Evolutionary conservation across 1,140 invertebrate species (phyloP), one percentile per base, ranked within the genome.

Genomic region (Drosophila grimshawi): DNA sequence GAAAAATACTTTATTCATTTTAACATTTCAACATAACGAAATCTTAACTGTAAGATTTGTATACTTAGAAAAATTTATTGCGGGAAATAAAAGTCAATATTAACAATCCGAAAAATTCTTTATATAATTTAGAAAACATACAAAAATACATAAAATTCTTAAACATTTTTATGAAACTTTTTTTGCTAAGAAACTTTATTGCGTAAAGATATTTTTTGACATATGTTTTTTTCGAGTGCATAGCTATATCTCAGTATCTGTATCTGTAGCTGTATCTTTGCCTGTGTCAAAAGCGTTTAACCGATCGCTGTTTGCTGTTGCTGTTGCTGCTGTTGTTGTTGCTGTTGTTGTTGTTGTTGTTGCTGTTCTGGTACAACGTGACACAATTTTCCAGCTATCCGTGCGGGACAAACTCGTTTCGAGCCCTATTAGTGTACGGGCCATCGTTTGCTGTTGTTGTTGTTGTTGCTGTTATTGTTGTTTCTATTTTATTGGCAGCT

Each of bases 311-410:
- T 86, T 81, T 74, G 78, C 78, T 69, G 78, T 79, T 78, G 62
- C 77, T 70, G 6, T 45, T 55, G 57, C 45, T 62, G 65, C n/a
- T 68, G 52, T 62, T 70, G 43, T 32, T 66, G 63, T 39, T 52
- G 62, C 61, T 11, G 46, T 67, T 61, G 78, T 78, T 69, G 78
- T 79, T 78, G 62, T 71, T 70, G 7, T 78, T 69, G 78, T 79
- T 78, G 62, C 71, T 70, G 7, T 62, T 70, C 61, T 11, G 46
- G 67, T 61, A 72, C 79, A 80, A 86, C 85, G 85, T 88, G 85
- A 88, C 85, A 88, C 85, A 88, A 88, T 88, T 88, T 89, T 88
- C 83, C 79, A 59, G 64, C 78, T 76, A 66, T 72, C 78, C 77
- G 80, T 80, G 78, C 71, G 67, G 71, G 30, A 80, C 55, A 83